Evolutionary conservation across 2,797 vertebrate genomes (phyloP), one percentile per base, ranked within the genome.

Genomic region (Artibeus jamaicensis): DNA sequence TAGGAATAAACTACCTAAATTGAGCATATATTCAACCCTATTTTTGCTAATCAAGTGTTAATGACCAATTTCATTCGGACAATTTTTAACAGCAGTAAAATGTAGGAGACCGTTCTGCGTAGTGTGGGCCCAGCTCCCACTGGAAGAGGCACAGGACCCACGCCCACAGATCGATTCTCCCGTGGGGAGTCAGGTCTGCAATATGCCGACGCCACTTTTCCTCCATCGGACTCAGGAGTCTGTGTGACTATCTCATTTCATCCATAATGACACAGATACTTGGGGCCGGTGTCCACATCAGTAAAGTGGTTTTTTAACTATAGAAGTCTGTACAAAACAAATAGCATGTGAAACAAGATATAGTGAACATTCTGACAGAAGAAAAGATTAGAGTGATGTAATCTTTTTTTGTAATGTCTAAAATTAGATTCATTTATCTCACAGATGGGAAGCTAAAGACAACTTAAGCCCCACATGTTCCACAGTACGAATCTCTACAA

Each of bases 361-460:
- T 6, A 76, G 87, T 67, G 44, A 93, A 57, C 95, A 95, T 96
- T 91, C 89, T 95, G 67, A 34, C 76, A 55, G 87, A 73, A 92
- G 92, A 65, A 92, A 86, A 78, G 86, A 88, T 93, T 59, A 67
- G 86, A 93, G 21, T 96, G 94, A 93, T 95, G 18, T 93, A 86
- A 97, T 95, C 95, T 89, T 82, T 86, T 91, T 95, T 96, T 76
- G 67, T 74, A 32, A 57, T 82, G 18, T 95, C 91, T 97, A 95
- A 96, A 96, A 95, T 96, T 97, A 94, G 88, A n/a, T 79, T 95
- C 70, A 6, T 92, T 86, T 93, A 59, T 88, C 92, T 95, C 95
- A 82, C 97, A 97, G 96, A 98, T 96, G 97, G 96, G 68, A 76
- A 83, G 93, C 94, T 96, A 48, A 90, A 95, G 91, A 95, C 42